Evolutionary conservation across 2,888 invertebrate species (phyloP), one percentile per base, ranked within the genome.

Genomic region (Andrena bicolor): DNA sequence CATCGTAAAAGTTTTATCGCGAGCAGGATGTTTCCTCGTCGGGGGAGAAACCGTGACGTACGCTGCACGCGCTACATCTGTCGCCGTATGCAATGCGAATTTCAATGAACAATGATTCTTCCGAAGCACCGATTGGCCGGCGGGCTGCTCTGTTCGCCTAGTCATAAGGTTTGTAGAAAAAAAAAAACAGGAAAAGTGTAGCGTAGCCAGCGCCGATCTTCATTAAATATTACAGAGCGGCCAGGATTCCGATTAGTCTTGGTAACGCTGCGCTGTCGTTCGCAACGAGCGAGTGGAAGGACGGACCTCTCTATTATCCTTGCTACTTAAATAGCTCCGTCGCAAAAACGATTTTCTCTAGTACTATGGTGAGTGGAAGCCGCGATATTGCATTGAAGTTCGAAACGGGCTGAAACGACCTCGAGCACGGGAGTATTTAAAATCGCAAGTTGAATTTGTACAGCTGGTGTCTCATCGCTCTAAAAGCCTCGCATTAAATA

Each of bases 121-220:
- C 13, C 23, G 20, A 66, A 10, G n/a, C 49, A 32, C 5, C 13
- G 49, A 76, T 60, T 68, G 75, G 51, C 56, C 58, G 68, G 8
- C 30, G 8, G 2, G 20, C 6, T 7, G 35, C 16, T 20, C 16
- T 4, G 41, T n/a, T 64, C 49, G 23, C 16, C 63, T 63, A 16
- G 51, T 35, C 60, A 71, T 84, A 78, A 82, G 1, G 76, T 82
- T 75, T 68, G 85, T 77, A 80, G 60, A 71, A 85, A 79, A 56
- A 71, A 85, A 79, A 51, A 71, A 70, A 35, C 13, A 53, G 26
- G 75, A 63, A 77, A 84, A 66, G 35, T 30, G 30, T 64, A 76
- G 65, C 35, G 8, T 51, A 41, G n/a, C 23, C 51, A 26, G n/a
- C n/a, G 35, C 51, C 6, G 49, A 8, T 13, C n/a, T 74, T 64